phyloP scores from a whole-genome alignment of 2,888 invertebrate species.

The Euspilapteryx auroguttella region DNA sequence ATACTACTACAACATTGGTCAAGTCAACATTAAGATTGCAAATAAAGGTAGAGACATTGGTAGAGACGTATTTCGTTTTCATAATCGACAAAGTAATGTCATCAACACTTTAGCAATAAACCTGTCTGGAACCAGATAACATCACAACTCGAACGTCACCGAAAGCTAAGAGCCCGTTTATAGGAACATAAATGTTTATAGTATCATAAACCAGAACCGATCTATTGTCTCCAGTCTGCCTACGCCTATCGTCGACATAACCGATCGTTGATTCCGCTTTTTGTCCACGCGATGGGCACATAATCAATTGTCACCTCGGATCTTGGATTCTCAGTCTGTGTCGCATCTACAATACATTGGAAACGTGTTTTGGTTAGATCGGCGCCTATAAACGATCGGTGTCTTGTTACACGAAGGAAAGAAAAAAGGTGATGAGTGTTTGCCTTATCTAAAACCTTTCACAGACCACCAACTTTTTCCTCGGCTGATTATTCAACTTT shows the following conservation, averaged over 20 bases:
- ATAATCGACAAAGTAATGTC: no score
- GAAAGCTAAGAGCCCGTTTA: constrained; percentile 53
- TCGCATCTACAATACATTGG: constrained; percentile 39
- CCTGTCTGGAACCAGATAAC: constrained; percentile 37
- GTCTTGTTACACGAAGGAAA: constrained; percentile 39
- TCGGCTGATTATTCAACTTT: no score
- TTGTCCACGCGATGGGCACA: constrained; percentile 28
- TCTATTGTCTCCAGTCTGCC: constrained; percentile 50
- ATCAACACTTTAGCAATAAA: constrained; percentile 41
- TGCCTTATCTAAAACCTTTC: constrained; percentile 15
- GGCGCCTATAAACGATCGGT: constrained; percentile 45
- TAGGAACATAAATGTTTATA: constrained; percentile 56
- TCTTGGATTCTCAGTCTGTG: no score
- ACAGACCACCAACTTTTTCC: no score
- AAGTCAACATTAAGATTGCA: no score
- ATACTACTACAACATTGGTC: no score
- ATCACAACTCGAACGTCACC: constrained; percentile 41
- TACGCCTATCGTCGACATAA: constrained; percentile 46
- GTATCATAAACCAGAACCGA: constrained; percentile 55
- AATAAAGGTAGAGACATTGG: no score
- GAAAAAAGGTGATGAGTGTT: constrained; percentile 55
- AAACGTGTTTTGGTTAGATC: constrained; percentile 43
- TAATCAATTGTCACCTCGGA: not conserved
- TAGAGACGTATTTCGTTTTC: no score
- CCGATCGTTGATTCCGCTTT: constrained; percentile 54